Base-by-base conservation (phyloP, 2,113 vertebrate genomes). In the Rhegmatorhina hoffmannsi region DNA sequence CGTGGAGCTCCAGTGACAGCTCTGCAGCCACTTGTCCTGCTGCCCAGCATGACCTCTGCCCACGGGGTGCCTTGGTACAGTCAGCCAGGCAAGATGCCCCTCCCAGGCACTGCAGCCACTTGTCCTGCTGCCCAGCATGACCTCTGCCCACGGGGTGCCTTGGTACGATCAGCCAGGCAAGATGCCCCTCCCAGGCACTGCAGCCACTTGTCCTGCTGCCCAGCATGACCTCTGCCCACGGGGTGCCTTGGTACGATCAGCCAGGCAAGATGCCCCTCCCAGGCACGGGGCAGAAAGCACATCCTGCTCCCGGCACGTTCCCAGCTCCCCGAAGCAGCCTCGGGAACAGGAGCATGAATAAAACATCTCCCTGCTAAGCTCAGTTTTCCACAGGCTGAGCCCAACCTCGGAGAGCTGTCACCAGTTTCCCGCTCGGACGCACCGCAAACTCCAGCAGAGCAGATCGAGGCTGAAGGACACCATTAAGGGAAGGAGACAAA, bases 41-140 rank as follows among this genome's bases (percentile, higher is more conserved):
- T 70, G 69, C 46, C 46, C 84, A 62, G 68, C 43, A 4, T 34
- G 58, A 56, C 78, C 60, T 59, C 38, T 90, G 2, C 0, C 58
- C 67, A 4, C 0, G 0, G 56, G 59, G 20, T 2, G 0, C 78
- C 73, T 31, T 36, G 52, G 49, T 69, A 16, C 3, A 0, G 25
- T 59, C 78, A 23, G 58, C 87, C 63, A 56, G 40, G 25, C n/a
- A 29, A 55, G 38, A 38, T 38, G 38, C 38, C 38, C 38, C 38
- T 38, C n/a, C n/a, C n/a, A n/a, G n/a, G n/a, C n/a, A n/a, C n/a
- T n/a, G n/a, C n/a, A n/a, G n/a, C n/a, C n/a, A n/a, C n/a, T n/a
- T n/a, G n/a, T n/a, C n/a, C n/a, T n/a, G n/a, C n/a, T n/a, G n/a
- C n/a, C n/a, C n/a, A n/a, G n/a, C n/a, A n/a, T n/a, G n/a, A n/a